Evolutionary conservation across 1,140 invertebrate genomes (phyloP).

Genomic region (Melitaea cinxia): DNA sequence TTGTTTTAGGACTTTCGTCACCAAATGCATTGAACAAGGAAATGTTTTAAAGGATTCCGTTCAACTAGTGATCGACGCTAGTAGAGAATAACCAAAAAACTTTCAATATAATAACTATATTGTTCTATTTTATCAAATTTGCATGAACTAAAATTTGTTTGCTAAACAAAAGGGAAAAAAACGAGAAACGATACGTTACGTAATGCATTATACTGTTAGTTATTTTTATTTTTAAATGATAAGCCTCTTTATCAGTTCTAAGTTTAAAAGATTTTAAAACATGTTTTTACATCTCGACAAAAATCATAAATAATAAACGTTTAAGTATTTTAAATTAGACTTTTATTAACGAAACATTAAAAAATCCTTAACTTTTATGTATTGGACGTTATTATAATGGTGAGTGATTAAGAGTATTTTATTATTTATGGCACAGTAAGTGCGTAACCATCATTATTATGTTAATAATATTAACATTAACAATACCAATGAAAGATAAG

Average conservation of each 20-base stretch:
- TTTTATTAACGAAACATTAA: slow-evolving; percentile 12
- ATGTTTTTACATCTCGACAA: background rate
- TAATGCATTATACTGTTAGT: background rate
- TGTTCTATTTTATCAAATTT: background rate
- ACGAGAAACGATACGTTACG: background rate
- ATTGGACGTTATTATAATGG: background rate
- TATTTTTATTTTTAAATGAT: background rate
- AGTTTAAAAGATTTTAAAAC: background rate
- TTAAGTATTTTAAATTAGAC: slow-evolving; percentile 3
- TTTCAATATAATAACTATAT: background rate
- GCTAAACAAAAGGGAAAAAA: background rate
- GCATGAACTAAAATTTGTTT: background rate
- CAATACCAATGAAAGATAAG: background rate
- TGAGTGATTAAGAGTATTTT: background rate
- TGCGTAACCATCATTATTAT: slow-evolving; percentile 1
- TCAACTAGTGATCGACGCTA: slow-evolving; percentile 28
- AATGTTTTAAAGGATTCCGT: slow-evolving; percentile 40
- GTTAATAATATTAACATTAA: slow-evolving; percentile 7
- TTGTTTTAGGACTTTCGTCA: slow-evolving; percentile 45
- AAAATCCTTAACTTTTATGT: background rate
- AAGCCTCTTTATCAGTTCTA: background rate
- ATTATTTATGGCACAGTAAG: slow-evolving; percentile 6
- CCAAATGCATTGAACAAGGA: slow-evolving; percentile 39
- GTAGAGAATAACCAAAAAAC: slow-evolving; percentile 14
- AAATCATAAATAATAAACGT: background rate